Percentiles rank a stretch among this genome's conserved stretches.
Conservation (phyloP, 2,888 invertebrate species). For the Tromatobia lineatoria region DNA sequence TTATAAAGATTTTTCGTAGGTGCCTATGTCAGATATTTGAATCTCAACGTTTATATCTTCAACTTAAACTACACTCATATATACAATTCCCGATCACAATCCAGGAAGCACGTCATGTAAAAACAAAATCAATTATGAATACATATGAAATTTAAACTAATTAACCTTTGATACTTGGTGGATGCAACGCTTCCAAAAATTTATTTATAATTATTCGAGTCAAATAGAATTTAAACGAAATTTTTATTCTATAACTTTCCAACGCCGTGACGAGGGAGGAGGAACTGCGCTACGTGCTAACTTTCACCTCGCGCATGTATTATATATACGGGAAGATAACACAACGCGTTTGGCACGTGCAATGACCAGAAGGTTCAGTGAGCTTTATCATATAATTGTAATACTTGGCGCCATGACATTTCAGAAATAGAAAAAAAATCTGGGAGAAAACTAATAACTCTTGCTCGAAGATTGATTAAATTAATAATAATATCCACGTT, state of each 20-base stretch:
- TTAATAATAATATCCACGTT: background rate
- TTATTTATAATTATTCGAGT: background rate
- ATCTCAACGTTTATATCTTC: too few species aligned
- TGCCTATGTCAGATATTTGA: too few species aligned
- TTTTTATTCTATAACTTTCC: background rate
- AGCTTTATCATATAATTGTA: background rate
- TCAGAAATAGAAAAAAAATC: background rate
- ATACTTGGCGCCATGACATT: background rate
- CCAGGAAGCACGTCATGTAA: too few species aligned
- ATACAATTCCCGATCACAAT: background rate
- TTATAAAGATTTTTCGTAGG: too few species aligned
- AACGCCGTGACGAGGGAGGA: background rate
- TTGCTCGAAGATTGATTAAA: background rate
- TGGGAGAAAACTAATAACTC: background rate
- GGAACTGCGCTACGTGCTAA: slow-evolving; percentile 8
- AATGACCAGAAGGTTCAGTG: background rate
- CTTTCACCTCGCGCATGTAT: slow-evolving; percentile 10
- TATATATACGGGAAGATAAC: background rate
- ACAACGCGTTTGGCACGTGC: slow-evolving; percentile 34
- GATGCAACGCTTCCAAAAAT: background rate
- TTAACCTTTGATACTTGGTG: background rate
- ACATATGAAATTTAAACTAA: too few species aligned
- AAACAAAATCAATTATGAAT: too few species aligned
- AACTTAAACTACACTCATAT: too few species aligned
- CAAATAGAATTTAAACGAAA: background rate